Conservation (phyloP, 2,888 invertebrate genomes). For the Eupithecia abbreviata region DNA sequence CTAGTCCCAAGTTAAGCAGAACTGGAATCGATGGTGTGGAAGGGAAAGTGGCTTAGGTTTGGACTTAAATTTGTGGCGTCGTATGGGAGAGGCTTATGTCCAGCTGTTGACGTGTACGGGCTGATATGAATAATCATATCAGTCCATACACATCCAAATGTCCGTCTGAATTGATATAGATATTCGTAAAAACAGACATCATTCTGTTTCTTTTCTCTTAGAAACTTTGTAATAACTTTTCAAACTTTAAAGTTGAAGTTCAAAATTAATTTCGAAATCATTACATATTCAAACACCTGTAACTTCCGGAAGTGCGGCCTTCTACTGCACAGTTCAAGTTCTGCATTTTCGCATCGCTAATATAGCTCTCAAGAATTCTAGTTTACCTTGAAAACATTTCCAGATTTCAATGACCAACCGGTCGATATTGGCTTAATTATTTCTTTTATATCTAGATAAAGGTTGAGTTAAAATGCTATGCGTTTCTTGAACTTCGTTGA, state of each 20-base stretch:
- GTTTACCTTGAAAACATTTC: constrained; percentile 18
- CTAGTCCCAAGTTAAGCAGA: too few relatives aligned
- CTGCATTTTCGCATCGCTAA: constrained; percentile 8
- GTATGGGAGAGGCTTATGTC: too few relatives aligned
- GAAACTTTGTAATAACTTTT: background rate
- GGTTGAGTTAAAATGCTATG: background rate
- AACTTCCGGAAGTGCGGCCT: constrained; percentile 2
- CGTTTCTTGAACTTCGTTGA: background rate
- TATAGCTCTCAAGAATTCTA: background rate
- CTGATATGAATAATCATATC: too few relatives aligned
- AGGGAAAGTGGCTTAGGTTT: too few relatives aligned
- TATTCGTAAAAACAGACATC: background rate
- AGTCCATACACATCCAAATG: too few relatives aligned
- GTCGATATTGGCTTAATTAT: background rate
- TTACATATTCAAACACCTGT: constrained; percentile 11
- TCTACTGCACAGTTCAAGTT: background rate
- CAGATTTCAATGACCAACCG: constrained; percentile 1
- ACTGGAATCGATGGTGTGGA: too few relatives aligned
- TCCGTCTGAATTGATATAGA: too few relatives aligned
- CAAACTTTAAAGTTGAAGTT: constrained; percentile 1
- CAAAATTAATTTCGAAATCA: constrained; percentile 6
- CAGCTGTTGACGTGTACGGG: too few relatives aligned
- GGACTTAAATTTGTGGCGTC: too few relatives aligned
- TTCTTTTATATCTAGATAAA: background rate
- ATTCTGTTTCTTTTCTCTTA: background rate